phyloP scores from a whole-genome alignment of 30 jellyfish, hydroid and myxozoan genomes.

The Nemopilema nomurai region DNA sequence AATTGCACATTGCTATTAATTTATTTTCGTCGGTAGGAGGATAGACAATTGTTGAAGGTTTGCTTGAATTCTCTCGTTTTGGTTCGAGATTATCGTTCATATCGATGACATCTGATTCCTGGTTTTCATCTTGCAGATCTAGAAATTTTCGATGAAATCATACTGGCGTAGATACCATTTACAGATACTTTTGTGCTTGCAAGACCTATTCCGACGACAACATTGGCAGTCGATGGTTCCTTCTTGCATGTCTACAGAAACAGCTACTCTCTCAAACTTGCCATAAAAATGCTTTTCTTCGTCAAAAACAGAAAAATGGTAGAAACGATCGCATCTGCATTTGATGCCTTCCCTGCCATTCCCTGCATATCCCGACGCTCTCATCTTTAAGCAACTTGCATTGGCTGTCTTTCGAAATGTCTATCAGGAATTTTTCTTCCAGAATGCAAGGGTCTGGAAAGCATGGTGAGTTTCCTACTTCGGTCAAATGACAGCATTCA shows the following conservation, averaged over 20 bases:
- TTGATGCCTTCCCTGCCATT: neutral
- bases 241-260: neutral
- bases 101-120: neutral
- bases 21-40: neutral
- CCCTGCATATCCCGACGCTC: neutral
- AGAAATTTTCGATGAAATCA: neutral
- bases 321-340: too few species aligned
- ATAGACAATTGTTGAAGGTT: neutral
- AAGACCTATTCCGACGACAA: neutral
- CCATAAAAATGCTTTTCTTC: neutral
- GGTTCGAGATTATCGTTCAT: neutral
- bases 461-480: neutral
- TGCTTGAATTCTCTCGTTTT: neutral
- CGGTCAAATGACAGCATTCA: neutral
- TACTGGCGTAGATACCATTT: neutral
- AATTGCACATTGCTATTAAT: neutral
- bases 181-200: neutral
- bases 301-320: conserved; percentile 22
- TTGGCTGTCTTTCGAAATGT: neutral
- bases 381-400: neutral
- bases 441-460: neutral
- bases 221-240: conserved; percentile 17
- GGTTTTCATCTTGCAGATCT: neutral
- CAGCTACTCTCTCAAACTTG: neutral
- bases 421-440: neutral